Percentiles rank a stretch among this genome's conserved stretches.
Evolutionary conservation across 2,797 vertebrate genomes (phyloP).

Genomic region (Channallabes apus): DNA sequence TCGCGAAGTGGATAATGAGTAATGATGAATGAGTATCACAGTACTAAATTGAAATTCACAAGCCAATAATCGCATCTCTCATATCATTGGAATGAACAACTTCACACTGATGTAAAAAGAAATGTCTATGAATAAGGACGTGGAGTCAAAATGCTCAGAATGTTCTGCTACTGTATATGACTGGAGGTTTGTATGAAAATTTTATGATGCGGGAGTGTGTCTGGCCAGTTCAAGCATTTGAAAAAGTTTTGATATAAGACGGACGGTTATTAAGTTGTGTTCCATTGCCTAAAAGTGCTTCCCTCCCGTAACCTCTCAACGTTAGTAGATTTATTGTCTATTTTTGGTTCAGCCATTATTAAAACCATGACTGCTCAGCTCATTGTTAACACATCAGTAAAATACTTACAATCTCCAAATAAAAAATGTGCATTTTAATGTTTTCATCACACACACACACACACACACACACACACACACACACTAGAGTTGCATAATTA

Average conservation of each 20-base stretch:
- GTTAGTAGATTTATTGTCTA: background rate
- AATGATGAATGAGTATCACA: slow-evolving; percentile 13
- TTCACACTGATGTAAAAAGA: slow-evolving; percentile 18
- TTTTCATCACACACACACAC: background rate
- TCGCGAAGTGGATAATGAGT: slow-evolving; percentile 16
- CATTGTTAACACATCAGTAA: background rate
- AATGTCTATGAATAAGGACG: background rate
- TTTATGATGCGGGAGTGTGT: slow-evolving; percentile 20
- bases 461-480: slow-evolving; percentile 1
- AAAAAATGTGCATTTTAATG: background rate
- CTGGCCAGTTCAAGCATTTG: background rate
- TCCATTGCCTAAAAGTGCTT: background rate
- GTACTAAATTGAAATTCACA: slow-evolving; percentile 19
- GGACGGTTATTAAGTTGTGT: background rate
- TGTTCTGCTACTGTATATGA: background rate
- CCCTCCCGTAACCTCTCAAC: background rate
- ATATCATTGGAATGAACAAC: background rate
- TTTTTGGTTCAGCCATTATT: background rate
- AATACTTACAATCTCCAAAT: background rate
- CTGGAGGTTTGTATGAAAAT: slow-evolving; percentile 17
- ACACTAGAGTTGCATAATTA: background rate
- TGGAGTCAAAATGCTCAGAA: background rate
- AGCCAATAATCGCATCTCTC: slow-evolving; percentile 11
- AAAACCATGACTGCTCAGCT: background rate
- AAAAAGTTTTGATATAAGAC: background rate